phyloP scores from a whole-genome alignment of 2,888 invertebrate species.

The Zaprionus lineosus region DNA sequence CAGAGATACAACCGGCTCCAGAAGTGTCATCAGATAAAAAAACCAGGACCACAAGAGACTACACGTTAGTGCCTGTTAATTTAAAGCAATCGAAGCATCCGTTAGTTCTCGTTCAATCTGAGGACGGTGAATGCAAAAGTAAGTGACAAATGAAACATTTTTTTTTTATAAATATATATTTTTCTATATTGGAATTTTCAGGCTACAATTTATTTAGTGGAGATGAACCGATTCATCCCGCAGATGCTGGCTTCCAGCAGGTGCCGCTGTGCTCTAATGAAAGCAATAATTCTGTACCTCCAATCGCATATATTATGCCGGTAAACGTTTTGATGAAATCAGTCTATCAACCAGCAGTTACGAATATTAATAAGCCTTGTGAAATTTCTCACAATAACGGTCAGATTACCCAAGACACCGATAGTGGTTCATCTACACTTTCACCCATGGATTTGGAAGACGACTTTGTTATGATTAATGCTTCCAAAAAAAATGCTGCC shows the following conservation, averaged over 20 bases:
- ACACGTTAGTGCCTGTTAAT: constrained; percentile 43
- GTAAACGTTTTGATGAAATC: not conserved
- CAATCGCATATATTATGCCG: constrained; percentile 46
- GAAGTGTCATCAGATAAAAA: not conserved
- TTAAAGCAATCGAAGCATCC: constrained; percentile 74
- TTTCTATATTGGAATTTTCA: too few species aligned
- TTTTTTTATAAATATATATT: too few species aligned
- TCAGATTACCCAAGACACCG: too few species aligned
- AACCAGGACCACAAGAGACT: not conserved
- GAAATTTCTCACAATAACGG: too few species aligned
- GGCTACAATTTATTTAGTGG: constrained; percentile 78
- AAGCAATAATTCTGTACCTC: constrained; percentile 40
- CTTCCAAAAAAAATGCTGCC: constrained; percentile 29
- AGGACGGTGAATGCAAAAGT: constrained; percentile 81
- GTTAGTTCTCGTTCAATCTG: constrained; percentile 79
- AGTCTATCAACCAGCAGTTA: constrained; percentile 11
- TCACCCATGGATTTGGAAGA: constrained; percentile 15
- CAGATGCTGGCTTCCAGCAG: constrained; percentile 31
- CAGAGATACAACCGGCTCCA: too few species aligned
- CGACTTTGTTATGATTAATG: constrained; percentile 43
- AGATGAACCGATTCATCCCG: constrained; percentile 53
- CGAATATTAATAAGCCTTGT: too few species aligned
- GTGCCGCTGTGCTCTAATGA: constrained; percentile 39
- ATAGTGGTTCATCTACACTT: too few species aligned
- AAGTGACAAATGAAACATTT: constrained; percentile 23